Percentiles rank a stretch among this genome's conserved stretches.
Evolutionary conservation across 2,797 vertebrate genomes (phyloP).

Genomic region (Eremophila alpestris): DNA sequence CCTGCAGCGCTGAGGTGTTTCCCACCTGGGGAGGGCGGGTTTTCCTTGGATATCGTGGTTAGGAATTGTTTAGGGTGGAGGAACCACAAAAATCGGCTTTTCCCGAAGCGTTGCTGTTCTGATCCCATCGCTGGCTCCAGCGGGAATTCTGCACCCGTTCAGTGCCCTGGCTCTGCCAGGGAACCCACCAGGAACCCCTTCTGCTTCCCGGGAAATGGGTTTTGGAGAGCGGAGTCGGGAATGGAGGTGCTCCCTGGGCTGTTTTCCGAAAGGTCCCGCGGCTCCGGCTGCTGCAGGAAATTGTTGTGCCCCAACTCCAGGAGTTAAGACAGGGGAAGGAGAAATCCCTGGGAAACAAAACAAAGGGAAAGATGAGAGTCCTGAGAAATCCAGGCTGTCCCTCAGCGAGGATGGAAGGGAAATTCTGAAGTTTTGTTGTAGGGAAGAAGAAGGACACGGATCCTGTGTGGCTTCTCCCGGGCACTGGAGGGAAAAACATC

Average conservation of each 20-base stretch:
- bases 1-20: neutral
- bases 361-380: constrained; percentile 41
- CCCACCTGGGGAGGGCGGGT: neutral
- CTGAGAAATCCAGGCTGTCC: constrained; percentile 12
- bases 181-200: neutral
- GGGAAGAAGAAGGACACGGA: neutral
- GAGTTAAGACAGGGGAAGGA: neutral
- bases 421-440: neutral
- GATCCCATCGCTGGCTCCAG: accelerated
- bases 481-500: neutral
- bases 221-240: neutral
- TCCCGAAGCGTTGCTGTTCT: accelerated
- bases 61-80: neutral
- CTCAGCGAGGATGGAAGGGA: neutral
- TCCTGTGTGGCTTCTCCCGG: accelerated
- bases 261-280: neutral
- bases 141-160: neutral
- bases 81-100: neutral
- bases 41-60: accelerated
- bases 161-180: neutral
- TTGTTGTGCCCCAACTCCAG: neutral
- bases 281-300: neutral
- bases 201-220: neutral
- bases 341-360: constrained; percentile 51
- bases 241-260: neutral